Evolutionary conservation across 2,113 vertebrate species (phyloP).

Genomic region (Etia nguti): DNA sequence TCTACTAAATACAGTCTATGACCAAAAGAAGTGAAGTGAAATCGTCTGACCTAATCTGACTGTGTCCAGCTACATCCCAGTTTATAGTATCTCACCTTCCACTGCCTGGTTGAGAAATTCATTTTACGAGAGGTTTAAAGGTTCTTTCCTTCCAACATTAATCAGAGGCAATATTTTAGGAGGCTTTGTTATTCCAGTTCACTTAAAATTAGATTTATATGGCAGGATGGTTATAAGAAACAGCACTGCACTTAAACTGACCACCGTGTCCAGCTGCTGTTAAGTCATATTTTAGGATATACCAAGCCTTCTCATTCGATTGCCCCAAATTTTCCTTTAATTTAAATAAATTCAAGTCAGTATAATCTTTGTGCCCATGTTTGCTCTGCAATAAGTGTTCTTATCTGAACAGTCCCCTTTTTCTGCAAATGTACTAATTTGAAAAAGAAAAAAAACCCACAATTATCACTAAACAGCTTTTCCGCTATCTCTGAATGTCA

Average conservation of each 20-base stretch:
- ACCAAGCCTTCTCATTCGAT: not conserved
- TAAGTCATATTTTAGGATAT: not conserved
- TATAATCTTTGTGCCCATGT: not conserved
- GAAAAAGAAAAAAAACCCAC: not conserved
- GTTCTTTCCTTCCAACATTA: not conserved
- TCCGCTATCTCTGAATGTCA: not conserved
- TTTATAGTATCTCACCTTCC: not conserved
- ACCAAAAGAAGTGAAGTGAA: not conserved
- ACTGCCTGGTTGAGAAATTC: not conserved
- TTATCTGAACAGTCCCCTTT: not conserved
- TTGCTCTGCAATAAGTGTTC: not conserved
- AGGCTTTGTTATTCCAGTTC: not conserved
- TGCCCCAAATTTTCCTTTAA: not conserved
- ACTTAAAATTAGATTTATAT: not conserved
- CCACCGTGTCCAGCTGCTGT: not conserved
- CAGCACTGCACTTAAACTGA: not conserved
- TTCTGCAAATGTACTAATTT: not conserved
- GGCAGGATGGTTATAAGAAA: not conserved
- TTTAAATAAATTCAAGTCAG: not conserved
- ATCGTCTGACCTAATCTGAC: not conserved
- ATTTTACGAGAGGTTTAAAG: constrained; percentile 12
- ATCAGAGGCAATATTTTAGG: not conserved
- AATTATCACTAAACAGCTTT: not conserved
- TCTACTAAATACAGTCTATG: not conserved
- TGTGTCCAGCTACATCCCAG: not conserved